A percentile compares a stretch with the other conserved stretches of the same genome.
phyloP scores from a whole-genome alignment of 1,140 invertebrate species.

The Cydia amplana region DNA sequence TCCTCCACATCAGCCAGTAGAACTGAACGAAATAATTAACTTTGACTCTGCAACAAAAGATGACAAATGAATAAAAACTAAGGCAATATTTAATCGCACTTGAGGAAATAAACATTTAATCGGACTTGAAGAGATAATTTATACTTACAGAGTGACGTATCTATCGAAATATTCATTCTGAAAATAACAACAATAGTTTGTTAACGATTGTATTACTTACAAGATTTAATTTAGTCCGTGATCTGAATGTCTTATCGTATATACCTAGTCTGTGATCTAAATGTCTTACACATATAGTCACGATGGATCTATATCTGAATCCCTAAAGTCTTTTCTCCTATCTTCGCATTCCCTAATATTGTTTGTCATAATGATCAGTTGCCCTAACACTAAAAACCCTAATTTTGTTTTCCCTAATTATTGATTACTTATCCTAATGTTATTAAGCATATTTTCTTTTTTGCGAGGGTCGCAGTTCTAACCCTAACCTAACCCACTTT shows the following conservation, averaged over 20 bases:
- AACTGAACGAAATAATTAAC: slow-evolving; percentile 77
- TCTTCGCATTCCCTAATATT: no score
- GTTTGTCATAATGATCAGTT: no score
- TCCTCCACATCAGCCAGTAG: slow-evolving; percentile 81
- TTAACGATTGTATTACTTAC: neutral
- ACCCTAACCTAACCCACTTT: no score
- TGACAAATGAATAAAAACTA: slow-evolving; percentile 7
- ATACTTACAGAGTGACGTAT: slow-evolving; percentile 73
- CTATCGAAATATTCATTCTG: slow-evolving; percentile 68
- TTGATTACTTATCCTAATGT: no score
- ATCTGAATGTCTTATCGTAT: neutral
- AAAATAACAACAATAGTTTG: slow-evolving; percentile 43
- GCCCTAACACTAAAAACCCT: no score
- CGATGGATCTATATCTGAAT: no score
- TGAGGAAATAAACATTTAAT: neutral
- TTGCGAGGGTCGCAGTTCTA: no score
- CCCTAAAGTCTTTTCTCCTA: no score
- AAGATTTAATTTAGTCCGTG: neutral
- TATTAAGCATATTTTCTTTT: no score
- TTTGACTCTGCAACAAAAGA: slow-evolving; percentile 74
- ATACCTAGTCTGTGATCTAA: no score
- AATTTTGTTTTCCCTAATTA: no score
- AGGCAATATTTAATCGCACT: neutral
- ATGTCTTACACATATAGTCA: no score
- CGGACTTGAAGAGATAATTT: slow-evolving; percentile 5